These are phyloP conservation scores for Cottoperca gobio DNA, from an alignment of 2,797 vertebrate genomes.

Conservation along the genomic window DNA sequence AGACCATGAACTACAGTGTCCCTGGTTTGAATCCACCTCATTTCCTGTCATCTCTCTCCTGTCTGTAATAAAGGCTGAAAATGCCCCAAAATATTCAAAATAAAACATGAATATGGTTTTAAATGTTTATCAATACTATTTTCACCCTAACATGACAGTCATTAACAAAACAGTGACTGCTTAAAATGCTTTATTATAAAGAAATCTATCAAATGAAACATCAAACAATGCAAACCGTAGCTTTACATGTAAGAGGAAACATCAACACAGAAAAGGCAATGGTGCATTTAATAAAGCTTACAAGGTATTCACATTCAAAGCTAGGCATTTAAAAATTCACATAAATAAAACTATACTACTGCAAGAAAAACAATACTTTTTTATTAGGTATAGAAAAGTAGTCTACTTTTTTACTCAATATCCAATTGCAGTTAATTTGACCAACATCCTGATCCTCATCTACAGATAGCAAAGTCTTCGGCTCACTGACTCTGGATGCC, in stretches of 20 bases:
- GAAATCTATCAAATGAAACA: background rate
- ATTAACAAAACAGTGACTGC: background rate
- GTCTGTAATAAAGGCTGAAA: background rate
- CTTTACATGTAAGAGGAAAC: constrained; percentile 4
- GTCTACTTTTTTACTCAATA: background rate
- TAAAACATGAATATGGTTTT: background rate
- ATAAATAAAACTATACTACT: background rate
- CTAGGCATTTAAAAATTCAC: background rate
- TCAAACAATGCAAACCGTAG: background rate
- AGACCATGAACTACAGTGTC: too few species aligned
- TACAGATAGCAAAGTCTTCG: background rate
- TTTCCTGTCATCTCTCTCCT: background rate
- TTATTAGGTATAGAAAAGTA: background rate
- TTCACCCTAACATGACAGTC: background rate
- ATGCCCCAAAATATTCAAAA: background rate
- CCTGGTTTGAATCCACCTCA: too few species aligned
- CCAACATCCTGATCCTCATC: background rate
- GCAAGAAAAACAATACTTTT: background rate
- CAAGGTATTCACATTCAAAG: background rate
- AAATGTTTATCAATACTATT: background rate
- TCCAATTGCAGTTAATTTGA: background rate
- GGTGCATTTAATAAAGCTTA: background rate
- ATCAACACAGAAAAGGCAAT: background rate
- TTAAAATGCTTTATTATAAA: background rate
- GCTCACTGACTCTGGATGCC: background rate